These are phyloP conservation scores for Thecophora atra DNA, from an alignment of 2,888 invertebrate species.

Conservation along the genomic window DNA sequence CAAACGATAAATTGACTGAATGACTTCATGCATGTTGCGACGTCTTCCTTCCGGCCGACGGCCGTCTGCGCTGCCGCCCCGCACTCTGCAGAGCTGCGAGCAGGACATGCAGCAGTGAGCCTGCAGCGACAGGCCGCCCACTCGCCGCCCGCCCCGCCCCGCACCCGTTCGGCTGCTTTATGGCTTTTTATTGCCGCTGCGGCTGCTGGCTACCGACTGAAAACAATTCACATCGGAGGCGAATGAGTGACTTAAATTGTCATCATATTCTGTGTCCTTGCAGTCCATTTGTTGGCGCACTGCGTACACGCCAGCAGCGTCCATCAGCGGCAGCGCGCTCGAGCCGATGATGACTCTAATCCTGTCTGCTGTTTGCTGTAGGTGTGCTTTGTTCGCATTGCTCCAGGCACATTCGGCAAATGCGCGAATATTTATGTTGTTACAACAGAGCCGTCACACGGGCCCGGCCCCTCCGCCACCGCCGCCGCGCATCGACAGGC, in stretches of 20 bases:
- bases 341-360: constrained; percentile 16
- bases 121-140: constrained; percentile 37
- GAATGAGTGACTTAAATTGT: constrained; percentile 60
- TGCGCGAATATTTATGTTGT: constrained; percentile 49
- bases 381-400: constrained; percentile 39
- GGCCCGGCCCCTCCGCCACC: constrained; percentile 45
- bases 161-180: constrained; percentile 16
- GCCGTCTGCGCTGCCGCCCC: constrained; percentile 25
- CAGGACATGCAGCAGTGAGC: constrained; percentile 45
- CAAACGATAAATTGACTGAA: constrained; percentile 66
- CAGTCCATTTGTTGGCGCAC: constrained; percentile 43
- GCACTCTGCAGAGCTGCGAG: constrained; percentile 52
- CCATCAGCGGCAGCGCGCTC: constrained; percentile 12
- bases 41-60: constrained; percentile 35
- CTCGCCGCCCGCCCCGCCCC: background rate
- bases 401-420: constrained; percentile 39
- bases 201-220: constrained; percentile 17
- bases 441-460: constrained; percentile 49
- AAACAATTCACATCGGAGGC: constrained; percentile 40
- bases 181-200: constrained; percentile 27
- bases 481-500: constrained; percentile 35
- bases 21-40: constrained; percentile 63
- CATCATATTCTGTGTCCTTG: constrained; percentile 53
- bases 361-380: constrained; percentile 9
- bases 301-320: constrained; percentile 26